Conservation (phyloP, 2,888 invertebrate species). For the Thecocarcelia acutangulata region DNA sequence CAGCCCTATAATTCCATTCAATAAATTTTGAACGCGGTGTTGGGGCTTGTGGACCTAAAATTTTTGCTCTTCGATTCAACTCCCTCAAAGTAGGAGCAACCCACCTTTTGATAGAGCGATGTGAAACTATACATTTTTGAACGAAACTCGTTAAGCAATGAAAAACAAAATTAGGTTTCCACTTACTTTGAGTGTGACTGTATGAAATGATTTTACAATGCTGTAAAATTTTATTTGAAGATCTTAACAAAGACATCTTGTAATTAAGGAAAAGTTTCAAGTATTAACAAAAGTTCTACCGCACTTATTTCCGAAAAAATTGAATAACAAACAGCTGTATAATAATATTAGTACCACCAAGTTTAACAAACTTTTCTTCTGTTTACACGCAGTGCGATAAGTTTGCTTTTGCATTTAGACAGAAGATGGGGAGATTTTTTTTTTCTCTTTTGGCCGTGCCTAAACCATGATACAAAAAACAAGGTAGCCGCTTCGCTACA, state of each 20-base stretch:
- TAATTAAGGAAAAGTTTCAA: too few relatives aligned
- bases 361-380: neutral
- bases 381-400: too few relatives aligned
- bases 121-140: slow-evolving; percentile 16
- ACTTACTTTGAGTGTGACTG: slow-evolving; percentile 41
- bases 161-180: neutral
- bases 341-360: neutral
- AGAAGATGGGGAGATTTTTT: too few relatives aligned
- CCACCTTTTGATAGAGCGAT: slow-evolving; percentile 83
- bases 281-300: too few relatives aligned
- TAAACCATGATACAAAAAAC: too few relatives aligned
- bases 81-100: slow-evolving; percentile 86
- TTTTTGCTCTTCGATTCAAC: slow-evolving; percentile 84
- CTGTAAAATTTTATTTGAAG: slow-evolving; percentile 35
- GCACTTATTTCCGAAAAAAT: too few relatives aligned
- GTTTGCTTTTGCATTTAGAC: too few relatives aligned
- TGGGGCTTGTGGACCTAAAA: slow-evolving; percentile 83
- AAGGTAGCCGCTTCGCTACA: too few relatives aligned
- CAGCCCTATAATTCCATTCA: slow-evolving; percentile 95
- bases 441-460: too few relatives aligned
- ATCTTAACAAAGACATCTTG: slow-evolving; percentile 53
- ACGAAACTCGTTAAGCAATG: neutral
- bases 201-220: slow-evolving; percentile 24
- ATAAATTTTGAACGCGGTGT: slow-evolving; percentile 85
- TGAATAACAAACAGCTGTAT: slow-evolving; percentile 5